Base-by-base conservation (phyloP, 2,113 vertebrate species). In the Candoia aspera region DNA sequence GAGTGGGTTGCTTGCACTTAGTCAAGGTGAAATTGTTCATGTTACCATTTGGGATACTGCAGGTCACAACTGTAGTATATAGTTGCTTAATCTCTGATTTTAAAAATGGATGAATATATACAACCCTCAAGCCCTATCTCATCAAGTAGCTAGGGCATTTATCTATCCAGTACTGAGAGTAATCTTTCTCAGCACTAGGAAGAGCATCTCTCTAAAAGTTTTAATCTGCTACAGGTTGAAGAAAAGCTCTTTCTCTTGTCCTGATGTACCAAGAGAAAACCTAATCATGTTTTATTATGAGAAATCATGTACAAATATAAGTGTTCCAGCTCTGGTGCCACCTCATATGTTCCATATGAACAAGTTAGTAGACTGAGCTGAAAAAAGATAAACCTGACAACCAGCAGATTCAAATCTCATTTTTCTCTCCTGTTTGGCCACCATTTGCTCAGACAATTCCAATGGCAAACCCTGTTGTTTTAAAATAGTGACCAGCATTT, bases 371-470 rank as follows among this genome's bases (percentile, higher is more conserved):
- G 37, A n/a, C 29, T 49, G 8, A 84, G 26, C 9, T 91, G 55
- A 4, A 21, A 89, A 55, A 24, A 55, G 42, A 89, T 55, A 29
- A 19, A 84, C 19, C 8, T 26, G n/a, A 2, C 29, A 89, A 54
- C 2, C 87, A 84, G 8, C 49, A n/a, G 11, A 55, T 55, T 85
- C 46, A 29, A 37, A 85, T 55, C 9, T 33, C 87, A 92, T 64
- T 49, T 64, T 60, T 68, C 37, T 62, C n/a, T 84, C 58, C 55
- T 92, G 9, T 84, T 85, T 54, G 58, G 58, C 23, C 49, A 64
- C 46, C 24, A 9, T 15, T 68, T 26, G 68, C 10, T 73, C 84
- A 13, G 0, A 0, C 0, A 89, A 60, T 55, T 54, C 90, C 33
- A 54, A n/a, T 54, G 29, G 8, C 46, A 58, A 92, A 79, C n/a